Percentiles rank a stretch among this genome's conserved stretches.
These are phyloP conservation scores for Neoitamus cyanurus DNA, from an alignment of 2,888 invertebrate species.

Conservation along the genomic window DNA sequence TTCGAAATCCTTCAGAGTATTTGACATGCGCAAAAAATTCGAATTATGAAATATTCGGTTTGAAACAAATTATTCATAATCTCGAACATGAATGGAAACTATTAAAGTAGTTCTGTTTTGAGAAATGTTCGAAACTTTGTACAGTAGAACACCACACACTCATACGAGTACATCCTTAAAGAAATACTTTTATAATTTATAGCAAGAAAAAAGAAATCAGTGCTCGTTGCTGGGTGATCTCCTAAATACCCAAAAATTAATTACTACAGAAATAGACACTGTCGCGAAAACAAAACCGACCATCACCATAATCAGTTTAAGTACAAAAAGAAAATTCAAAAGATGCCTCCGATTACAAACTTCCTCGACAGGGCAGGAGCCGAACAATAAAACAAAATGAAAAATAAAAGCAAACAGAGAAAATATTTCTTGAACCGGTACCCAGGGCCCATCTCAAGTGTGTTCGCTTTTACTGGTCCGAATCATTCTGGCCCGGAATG, in stretches of 20 bases:
- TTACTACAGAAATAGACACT: background rate
- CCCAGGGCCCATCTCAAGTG: background rate
- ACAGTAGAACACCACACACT: too few relatives aligned
- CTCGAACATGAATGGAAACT: too few relatives aligned
- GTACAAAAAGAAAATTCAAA: background rate
- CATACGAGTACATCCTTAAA: too few relatives aligned
- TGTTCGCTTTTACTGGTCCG: background rate
- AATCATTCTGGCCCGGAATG: constrained; percentile 24
- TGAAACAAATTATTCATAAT: too few relatives aligned
- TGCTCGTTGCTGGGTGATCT: background rate
- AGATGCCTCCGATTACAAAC: background rate
- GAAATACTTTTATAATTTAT: too few relatives aligned
- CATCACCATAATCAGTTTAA: background rate
- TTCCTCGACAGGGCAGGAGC: background rate
- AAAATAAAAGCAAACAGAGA: background rate
- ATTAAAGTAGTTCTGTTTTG: too few relatives aligned
- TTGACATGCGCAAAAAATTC: too few relatives aligned
- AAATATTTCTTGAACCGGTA: constrained; percentile 21
- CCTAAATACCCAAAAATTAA: background rate
- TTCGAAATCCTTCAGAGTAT: too few relatives aligned
- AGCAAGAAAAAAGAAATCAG: too few relatives aligned
- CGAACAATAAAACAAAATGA: background rate
- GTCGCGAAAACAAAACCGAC: background rate
- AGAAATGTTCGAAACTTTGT: too few relatives aligned
- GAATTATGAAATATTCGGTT: too few relatives aligned